phyloP scores from a whole-genome alignment of 92 coral and sea anemone species.

The Meandrina meandrites region DNA sequence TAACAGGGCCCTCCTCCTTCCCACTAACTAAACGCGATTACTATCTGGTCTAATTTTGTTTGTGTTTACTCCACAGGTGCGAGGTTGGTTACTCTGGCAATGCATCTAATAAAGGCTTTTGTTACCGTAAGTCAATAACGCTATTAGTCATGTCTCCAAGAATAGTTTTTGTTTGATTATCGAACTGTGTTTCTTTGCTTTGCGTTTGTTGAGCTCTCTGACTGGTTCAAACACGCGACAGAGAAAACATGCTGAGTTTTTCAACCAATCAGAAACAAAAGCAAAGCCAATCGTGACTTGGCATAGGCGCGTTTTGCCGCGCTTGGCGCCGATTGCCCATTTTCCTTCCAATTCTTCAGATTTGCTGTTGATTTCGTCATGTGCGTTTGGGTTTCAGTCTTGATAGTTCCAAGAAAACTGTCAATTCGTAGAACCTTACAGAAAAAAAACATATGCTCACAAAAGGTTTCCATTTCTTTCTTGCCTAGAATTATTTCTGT shows the following conservation, averaged over 20 bases:
- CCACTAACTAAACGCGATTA: not conserved
- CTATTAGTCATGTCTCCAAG: not conserved
- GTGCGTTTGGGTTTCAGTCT: not conserved
- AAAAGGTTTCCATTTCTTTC: not conserved
- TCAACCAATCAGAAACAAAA: not conserved
- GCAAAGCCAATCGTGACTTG: not conserved
- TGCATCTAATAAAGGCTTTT: slow-evolving; percentile 60
- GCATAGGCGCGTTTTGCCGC: not conserved
- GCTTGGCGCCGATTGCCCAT: not conserved
- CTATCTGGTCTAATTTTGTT: not conserved
- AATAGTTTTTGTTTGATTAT: not conserved
- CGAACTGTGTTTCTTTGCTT: not conserved
- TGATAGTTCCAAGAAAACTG: not conserved
- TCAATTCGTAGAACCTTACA: not conserved
- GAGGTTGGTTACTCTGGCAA: slow-evolving; percentile 45
- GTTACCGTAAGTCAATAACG: slow-evolving; percentile 64
- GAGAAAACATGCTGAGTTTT: not conserved
- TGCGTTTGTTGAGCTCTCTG: not conserved
- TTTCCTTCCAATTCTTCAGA: not conserved
- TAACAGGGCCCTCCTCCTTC: no score
- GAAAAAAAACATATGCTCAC: not conserved
- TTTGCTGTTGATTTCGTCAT: not conserved
- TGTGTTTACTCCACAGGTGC: slow-evolving; percentile 34
- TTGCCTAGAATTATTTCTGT: not conserved
- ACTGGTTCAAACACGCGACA: not conserved